Conservation (phyloP, 2,797 vertebrate genomes). For the Pseudomugil tenellus region DNA sequence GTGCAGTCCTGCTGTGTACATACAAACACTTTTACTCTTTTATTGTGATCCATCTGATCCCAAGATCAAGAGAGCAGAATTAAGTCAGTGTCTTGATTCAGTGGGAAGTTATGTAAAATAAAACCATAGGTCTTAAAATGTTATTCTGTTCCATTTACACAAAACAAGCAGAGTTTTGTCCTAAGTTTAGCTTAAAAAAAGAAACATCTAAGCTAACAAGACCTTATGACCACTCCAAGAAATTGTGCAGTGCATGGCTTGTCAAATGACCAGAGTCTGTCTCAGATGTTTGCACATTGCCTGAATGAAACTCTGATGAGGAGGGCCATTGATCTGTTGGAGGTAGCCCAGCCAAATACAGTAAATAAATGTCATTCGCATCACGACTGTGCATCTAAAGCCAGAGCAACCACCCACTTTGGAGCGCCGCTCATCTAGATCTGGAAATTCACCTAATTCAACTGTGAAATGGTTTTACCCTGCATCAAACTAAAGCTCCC, state of each 20-base stretch:
- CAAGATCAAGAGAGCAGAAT: background rate
- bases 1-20: constrained; percentile 28
- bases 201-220: too few species aligned
- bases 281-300: background rate
- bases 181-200: background rate
- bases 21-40: background rate
- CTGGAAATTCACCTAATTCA: background rate
- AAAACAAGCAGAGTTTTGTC: background rate
- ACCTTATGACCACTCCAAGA: background rate
- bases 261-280: background rate
- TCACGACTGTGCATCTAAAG: background rate
- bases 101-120: background rate
- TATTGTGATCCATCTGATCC: background rate
- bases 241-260: background rate
- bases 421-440: background rate
- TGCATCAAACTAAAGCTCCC: background rate
- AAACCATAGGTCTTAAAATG: background rate
- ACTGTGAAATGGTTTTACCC: background rate
- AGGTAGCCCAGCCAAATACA: background rate
- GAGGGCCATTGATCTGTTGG: constrained; percentile 1
- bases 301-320: background rate
- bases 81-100: background rate
- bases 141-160: too few species aligned
- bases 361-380: constrained; percentile 3
- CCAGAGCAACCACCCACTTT: background rate